Percentiles rank a stretch among this genome's conserved stretches.
phyloP scores from a whole-genome alignment of 92 coral and sea anemone genomes.

The Parazoanthus swiftii region DNA sequence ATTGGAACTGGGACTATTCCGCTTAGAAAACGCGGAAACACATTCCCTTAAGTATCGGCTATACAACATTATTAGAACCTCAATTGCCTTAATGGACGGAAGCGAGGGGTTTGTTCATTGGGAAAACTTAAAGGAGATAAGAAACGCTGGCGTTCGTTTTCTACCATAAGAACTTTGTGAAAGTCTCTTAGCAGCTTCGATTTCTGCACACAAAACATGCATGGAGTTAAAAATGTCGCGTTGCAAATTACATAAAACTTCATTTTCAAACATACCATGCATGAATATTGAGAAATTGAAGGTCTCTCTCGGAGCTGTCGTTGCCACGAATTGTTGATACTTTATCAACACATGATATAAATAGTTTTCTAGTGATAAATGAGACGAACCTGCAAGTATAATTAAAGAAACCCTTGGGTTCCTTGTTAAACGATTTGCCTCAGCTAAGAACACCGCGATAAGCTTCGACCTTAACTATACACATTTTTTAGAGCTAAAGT shows the following conservation, averaged over 20 bases:
- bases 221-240: background rate
- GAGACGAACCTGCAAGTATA: background rate
- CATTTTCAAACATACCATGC: background rate
- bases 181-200: background rate
- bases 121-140: background rate
- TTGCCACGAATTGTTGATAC: background rate
- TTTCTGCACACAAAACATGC: background rate
- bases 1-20: background rate
- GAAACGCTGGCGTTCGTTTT: background rate
- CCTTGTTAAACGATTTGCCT: background rate
- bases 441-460: background rate
- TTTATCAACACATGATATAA: background rate
- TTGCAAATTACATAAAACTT: background rate
- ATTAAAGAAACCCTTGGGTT: background rate
- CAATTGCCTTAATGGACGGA: background rate
- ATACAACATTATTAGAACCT: background rate
- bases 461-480: background rate
- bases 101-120: too few relatives aligned
- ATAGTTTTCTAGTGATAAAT: background rate
- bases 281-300: background rate
- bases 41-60: background rate
- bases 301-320: background rate
- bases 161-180: background rate
- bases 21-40: conserved; percentile 20
- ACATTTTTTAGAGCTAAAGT: too few relatives aligned